These are phyloP conservation scores for Rhabdomys pumilio DNA, from an alignment of 2,797 vertebrate species.

Conservation along the genomic window DNA sequence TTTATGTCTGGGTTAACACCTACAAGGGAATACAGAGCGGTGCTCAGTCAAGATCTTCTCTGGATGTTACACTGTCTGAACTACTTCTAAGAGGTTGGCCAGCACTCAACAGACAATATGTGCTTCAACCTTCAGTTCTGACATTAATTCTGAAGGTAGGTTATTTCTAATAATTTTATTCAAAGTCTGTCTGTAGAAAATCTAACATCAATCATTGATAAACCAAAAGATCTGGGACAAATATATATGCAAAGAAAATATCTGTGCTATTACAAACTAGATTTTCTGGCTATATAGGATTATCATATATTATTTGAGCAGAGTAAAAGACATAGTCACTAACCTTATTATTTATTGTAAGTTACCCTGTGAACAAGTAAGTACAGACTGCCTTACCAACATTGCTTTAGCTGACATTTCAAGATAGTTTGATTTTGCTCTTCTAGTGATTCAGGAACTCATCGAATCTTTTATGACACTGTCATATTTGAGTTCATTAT, in stretches of 20 bases:
- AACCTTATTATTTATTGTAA: conserved; percentile 72
- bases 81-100: background rate
- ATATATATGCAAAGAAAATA: conserved; percentile 83
- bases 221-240: conserved; percentile 82
- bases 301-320: conserved; percentile 85
- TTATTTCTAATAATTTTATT: conserved; percentile 73
- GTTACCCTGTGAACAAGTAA: conserved; percentile 59
- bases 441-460: background rate
- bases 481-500: conserved; percentile 64
- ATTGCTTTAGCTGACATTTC: background rate
- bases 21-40: background rate
- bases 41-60: background rate
- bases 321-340: conserved; percentile 77
- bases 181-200: conserved; percentile 78
- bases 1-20: background rate
- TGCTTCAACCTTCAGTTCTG: conserved; percentile 80
- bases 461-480: background rate
- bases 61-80: background rate
- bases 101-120: conserved; percentile 59
- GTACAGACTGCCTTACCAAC: background rate
- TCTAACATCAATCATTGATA: conserved; percentile 79
- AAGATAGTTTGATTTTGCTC: background rate
- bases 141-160: conserved; percentile 73
- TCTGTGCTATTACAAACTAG: conserved; percentile 79
- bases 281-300: conserved; percentile 83